Conservation (phyloP, 2,797 vertebrate species). For the Hafferia zeledoni region DNA sequence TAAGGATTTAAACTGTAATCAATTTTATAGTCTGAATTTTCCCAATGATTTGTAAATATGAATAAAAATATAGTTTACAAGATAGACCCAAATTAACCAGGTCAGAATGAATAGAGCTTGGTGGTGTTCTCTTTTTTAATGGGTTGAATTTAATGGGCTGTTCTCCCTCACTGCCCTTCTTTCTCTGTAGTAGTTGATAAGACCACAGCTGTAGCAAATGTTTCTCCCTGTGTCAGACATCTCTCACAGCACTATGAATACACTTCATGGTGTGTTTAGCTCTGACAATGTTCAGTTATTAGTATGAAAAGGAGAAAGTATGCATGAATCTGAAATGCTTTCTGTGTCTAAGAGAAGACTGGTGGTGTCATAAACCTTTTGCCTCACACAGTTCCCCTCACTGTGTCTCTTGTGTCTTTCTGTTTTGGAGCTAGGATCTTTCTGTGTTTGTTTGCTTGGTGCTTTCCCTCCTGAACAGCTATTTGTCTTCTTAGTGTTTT, state of each 20-base stretch:
- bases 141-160: not conserved
- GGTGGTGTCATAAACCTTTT: not conserved
- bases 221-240: not conserved
- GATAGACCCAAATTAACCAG: not conserved
- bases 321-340: not conserved
- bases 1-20: not conserved
- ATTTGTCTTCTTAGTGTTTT: constrained; percentile 6
- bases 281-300: constrained; percentile 41
- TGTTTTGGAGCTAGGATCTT: not conserved
- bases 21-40: not conserved
- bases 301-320: not conserved
- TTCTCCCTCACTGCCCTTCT: not conserved
- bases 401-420: not conserved
- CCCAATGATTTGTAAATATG: not conserved
- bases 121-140: not conserved
- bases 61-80: constrained; percentile 1
- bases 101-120: not conserved
- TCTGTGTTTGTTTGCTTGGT: not conserved
- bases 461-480: not conserved
- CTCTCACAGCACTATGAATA: constrained; percentile 12
- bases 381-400: not conserved
- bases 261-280: constrained; percentile 26
- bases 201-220: not conserved
- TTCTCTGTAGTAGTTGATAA: not conserved
- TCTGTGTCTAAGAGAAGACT: not conserved